These are phyloP conservation scores for Synanthedon formicaeformis DNA, from an alignment of 2,888 invertebrate genomes.

Conservation along the genomic window DNA sequence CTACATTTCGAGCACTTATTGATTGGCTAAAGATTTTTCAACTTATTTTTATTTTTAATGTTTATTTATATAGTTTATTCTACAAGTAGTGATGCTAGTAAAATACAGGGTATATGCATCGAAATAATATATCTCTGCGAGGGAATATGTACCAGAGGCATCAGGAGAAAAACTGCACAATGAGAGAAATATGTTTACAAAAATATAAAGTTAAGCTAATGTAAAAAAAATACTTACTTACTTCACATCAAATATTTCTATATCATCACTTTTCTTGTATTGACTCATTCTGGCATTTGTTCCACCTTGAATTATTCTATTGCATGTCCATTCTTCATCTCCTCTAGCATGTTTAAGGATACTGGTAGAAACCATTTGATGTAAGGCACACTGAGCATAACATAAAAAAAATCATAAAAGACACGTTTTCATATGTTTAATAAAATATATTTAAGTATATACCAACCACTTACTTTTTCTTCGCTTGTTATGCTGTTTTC, in stretches of 20 bases:
- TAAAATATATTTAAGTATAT: neutral
- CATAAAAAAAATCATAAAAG: too few species aligned
- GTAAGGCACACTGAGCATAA: slow-evolving; percentile 70
- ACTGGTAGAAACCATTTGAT: slow-evolving; percentile 75
- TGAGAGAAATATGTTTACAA: too few species aligned
- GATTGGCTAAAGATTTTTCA: too few species aligned
- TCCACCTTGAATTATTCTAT: slow-evolving; percentile 5
- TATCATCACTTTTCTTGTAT: slow-evolving; percentile 8
- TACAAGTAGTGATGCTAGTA: too few species aligned
- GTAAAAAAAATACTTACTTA: slow-evolving; percentile 11
- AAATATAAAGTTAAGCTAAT: too few species aligned
- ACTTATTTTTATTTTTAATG: too few species aligned
- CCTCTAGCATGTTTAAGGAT: slow-evolving; percentile 64
- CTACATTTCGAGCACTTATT: too few species aligned
- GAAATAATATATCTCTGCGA: too few species aligned
- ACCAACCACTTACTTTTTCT: slow-evolving; percentile 60
- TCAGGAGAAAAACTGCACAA: too few species aligned
- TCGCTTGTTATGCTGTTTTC: slow-evolving; percentile 64
- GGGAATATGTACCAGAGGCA: too few species aligned
- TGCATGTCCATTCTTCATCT: slow-evolving; percentile 53
- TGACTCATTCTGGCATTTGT: slow-evolving; percentile 5
- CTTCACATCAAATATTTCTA: slow-evolving; percentile 13
- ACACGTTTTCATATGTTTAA: neutral
- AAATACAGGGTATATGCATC: too few species aligned
- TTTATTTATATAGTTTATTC: too few species aligned